Evolutionary conservation across 2,888 invertebrate species (phyloP), one percentile per base, ranked within the genome.

Genomic region (Stenichneumon culpator): DNA sequence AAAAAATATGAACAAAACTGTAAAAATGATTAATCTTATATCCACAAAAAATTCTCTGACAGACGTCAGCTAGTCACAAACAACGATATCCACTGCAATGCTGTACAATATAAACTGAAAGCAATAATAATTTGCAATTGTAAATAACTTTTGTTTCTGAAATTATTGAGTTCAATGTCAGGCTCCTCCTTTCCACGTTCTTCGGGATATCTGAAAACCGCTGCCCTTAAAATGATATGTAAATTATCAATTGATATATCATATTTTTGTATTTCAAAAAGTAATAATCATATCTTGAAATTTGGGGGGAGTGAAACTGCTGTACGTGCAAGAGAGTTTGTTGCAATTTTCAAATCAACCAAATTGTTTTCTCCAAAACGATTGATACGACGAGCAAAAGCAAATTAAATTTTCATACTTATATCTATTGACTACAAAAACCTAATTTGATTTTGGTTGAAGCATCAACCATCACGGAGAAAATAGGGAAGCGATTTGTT

Each of bases 1-100:
- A 16, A 77, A 75, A 60, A 82, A 86, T 60, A 82, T 87, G 68
- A 54, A 44, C 32, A 72, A 72, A 19, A 79, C 82, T 28, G 57
- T 79, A 1, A 75, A 79, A 52, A n/a, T 85, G 67, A 68, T 85
- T 67, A 60, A 82, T 60, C 52, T 63, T 11, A 77, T 85, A 60
- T 77, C 85, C 36, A 47, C 50, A 2, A 28, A 79, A 2, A 28
- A 79, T 54, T 36, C 73, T 32, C 6, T 1, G 19, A 14, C 44
- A 1, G 54, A 81, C 9, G 3, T 14, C 11, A 54, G 69, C 47
- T 65, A 32, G 68, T 47, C 1, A 47, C 3, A 16, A 32, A 47
- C 3, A 16, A 32, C 16, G 5, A 63, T 63, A 4, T 16, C 44
- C 16, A 47, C 44, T 47, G 4, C 32, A 32, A 16, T 63, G 11